phyloP scores from a whole-genome alignment of 2,113 vertebrate species.

The Tenebrosternarchus preto region DNA sequence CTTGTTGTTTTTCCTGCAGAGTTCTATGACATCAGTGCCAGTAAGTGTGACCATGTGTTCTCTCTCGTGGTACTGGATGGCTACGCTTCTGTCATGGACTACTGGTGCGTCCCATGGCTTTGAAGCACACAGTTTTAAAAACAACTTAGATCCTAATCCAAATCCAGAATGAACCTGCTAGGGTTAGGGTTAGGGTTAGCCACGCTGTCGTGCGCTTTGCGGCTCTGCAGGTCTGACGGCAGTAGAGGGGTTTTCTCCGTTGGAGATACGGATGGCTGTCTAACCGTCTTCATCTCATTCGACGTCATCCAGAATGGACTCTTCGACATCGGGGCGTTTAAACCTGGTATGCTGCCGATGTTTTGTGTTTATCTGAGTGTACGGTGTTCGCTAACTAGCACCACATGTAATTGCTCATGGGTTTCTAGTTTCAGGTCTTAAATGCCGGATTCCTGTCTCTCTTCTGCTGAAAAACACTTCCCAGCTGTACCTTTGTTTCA shows the following conservation, averaged over 20 bases:
- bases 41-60: constrained; percentile 57
- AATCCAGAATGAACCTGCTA: no score
- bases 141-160: no score
- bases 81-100: constrained; percentile 65
- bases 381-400: neutral
- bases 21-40: constrained; percentile 64
- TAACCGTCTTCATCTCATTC: constrained; percentile 63
- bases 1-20: constrained; percentile 44
- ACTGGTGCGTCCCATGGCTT: constrained; percentile 51
- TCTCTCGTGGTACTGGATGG: constrained; percentile 59
- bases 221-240: constrained; percentile 66
- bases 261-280: constrained; percentile 63
- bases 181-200: no score
- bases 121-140: no score
- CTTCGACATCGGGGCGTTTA: constrained; percentile 58
- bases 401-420: neutral
- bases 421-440: constrained; percentile 31
- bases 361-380: neutral
- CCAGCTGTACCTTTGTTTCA: constrained; percentile 38
- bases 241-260: constrained; percentile 64
- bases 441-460: constrained; percentile 36
- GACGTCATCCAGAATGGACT: constrained; percentile 56
- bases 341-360: neutral
- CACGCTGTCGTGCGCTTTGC: no score
- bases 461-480: constrained; percentile 49